Evolutionary conservation across 2,888 invertebrate species (phyloP).

Genomic region (Sesamia inferens): DNA sequence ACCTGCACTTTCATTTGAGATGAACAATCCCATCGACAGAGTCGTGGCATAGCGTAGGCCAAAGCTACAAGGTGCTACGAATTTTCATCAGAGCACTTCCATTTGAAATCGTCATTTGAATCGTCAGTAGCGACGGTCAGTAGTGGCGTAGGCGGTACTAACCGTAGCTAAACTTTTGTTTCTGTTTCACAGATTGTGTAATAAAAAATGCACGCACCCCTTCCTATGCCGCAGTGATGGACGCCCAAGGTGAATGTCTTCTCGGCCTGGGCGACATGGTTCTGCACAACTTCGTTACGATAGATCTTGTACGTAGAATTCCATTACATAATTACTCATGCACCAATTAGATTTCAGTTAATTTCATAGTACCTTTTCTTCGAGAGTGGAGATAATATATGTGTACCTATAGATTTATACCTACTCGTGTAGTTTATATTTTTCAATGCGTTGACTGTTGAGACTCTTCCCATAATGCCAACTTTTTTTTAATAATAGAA

Average conservation of each 20-base stretch:
- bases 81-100: background rate
- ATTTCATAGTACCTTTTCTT: background rate
- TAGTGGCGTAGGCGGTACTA: background rate
- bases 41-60: background rate
- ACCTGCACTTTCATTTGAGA: too few relatives aligned
- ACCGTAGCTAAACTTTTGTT: background rate
- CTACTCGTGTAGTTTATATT: background rate
- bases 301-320: slow-evolving; percentile 89
- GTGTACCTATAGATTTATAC: too few relatives aligned
- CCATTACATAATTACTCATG: background rate
- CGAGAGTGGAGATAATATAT: too few relatives aligned
- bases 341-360: background rate
- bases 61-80: background rate
- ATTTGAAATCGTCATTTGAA: too few relatives aligned
- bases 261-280: slow-evolving; percentile 96
- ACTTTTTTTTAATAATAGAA: slow-evolving; percentile 13
- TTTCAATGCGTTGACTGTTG: background rate
- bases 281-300: slow-evolving; percentile 92
- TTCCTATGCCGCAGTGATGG: slow-evolving; percentile 94
- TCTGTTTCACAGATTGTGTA: slow-evolving; percentile 73
- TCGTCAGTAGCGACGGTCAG: too few relatives aligned
- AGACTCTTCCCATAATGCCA: background rate
- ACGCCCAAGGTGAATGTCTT: slow-evolving; percentile 93
- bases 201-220: slow-evolving; percentile 89
- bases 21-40: background rate